Conservation (phyloP, 2,113 vertebrate genomes). For the Cricetomys ansorgei region DNA sequence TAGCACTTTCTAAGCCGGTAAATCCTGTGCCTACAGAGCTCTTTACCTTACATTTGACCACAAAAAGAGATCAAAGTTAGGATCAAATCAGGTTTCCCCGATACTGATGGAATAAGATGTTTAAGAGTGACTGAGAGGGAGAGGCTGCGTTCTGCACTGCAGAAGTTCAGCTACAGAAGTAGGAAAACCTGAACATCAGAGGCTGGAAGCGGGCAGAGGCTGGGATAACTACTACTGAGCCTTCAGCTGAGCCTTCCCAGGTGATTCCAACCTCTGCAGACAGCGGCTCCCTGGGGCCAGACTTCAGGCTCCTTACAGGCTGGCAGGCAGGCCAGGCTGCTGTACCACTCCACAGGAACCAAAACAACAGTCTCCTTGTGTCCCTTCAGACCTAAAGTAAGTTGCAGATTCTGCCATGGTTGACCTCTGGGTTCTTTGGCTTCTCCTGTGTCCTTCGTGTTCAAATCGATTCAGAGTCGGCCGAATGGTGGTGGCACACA, state of each 20-base stretch:
- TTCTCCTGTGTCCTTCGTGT: not conserved
- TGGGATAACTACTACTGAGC: not conserved
- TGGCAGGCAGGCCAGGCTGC: not conserved
- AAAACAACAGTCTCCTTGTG: not conserved
- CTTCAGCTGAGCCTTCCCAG: not conserved
- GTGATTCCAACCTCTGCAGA: not conserved
- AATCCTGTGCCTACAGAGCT: not conserved
- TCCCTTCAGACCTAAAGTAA: not conserved
- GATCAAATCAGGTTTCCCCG: not conserved
- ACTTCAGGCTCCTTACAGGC: not conserved
- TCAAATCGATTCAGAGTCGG: not conserved
- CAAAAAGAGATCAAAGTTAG: not conserved
- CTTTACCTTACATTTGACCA: not conserved
- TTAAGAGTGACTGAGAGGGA: not conserved
- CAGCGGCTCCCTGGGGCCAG: not conserved
- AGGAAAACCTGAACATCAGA: not conserved
- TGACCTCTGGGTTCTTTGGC: not conserved
- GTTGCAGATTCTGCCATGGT: not conserved
- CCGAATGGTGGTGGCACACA: not conserved
- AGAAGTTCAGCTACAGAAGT: not conserved
- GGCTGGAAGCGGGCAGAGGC: not conserved
- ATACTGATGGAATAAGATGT: not conserved
- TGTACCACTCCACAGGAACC: not conserved
- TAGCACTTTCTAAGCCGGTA: not conserved
- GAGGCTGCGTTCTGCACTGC: not conserved